phyloP scores from a whole-genome alignment of 1,140 invertebrate genomes.

The Bombus ignitus region DNA sequence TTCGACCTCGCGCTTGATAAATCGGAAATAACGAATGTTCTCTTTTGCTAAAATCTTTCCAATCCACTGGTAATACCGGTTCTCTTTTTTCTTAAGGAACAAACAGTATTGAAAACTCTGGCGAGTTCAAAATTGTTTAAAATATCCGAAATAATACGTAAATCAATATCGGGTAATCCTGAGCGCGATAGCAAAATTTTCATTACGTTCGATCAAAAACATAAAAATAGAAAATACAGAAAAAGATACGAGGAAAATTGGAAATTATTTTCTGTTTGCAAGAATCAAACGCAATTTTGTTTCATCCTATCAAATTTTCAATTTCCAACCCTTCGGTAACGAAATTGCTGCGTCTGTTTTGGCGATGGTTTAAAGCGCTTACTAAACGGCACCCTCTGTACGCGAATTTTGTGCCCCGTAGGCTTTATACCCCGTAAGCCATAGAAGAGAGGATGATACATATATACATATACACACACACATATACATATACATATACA shows the following conservation, averaged over 20 bases:
- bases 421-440: constrained; percentile 61
- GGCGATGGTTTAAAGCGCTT: constrained; percentile 59
- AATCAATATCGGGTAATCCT: not conserved
- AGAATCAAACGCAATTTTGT: not conserved
- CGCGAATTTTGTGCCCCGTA: constrained; percentile 63
- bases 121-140: not conserved
- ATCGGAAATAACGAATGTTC: not conserved
- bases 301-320: not conserved
- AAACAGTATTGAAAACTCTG: not conserved
- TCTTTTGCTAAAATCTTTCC: not conserved
- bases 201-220: not conserved
- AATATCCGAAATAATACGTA: not conserved
- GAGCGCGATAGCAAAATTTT: not conserved
- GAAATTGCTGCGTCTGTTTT: constrained; percentile 35
- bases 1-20: constrained; percentile 42
- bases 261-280: not conserved
- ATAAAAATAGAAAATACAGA: no score
- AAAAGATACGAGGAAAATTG: no score
- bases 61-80: not conserved
- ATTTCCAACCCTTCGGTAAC: constrained; percentile 12
- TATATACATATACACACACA: not conserved
- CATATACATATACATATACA: not conserved
- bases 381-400: constrained; percentile 60
- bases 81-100: no score
- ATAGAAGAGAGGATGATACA: constrained; percentile 29